These are phyloP conservation scores for Alethe castanea DNA, from an alignment of 2,113 vertebrate genomes.

Conservation along the genomic window DNA sequence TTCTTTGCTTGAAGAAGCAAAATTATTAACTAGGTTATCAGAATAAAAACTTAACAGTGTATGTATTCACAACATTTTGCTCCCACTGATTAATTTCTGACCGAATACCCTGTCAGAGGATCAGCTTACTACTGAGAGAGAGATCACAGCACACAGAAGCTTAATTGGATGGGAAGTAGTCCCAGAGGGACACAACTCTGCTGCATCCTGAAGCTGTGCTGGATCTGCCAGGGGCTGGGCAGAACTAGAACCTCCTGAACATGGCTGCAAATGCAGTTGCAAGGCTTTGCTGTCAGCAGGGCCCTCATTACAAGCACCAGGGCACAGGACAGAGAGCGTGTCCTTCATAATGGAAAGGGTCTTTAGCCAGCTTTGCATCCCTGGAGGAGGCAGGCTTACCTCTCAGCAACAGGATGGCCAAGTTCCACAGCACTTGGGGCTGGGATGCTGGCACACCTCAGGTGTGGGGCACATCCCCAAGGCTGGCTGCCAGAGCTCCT, in stretches of 20 bases:
- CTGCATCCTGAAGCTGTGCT: background rate
- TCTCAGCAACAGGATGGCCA: background rate
- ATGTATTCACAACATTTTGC: background rate
- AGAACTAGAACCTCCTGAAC: fast-evolving
- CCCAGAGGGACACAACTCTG: background rate
- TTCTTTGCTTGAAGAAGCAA: background rate
- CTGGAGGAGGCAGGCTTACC: background rate
- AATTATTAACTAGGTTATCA: slow-evolving; percentile 10
- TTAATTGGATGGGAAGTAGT: background rate
- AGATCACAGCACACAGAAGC: background rate
- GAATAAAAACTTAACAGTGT: slow-evolving; percentile 9
- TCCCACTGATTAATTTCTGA: slow-evolving; percentile 21
- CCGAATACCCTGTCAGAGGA: background rate
- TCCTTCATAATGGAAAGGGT: background rate
- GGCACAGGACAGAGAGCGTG: fast-evolving
- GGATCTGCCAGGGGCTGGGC: background rate
- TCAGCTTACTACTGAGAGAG: background rate
- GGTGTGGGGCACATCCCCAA: background rate
- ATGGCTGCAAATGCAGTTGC: background rate
- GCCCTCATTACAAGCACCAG: background rate
- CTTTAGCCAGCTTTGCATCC: background rate
- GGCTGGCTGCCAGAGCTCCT: background rate
- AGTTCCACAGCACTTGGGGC: background rate
- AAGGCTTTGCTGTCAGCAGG: background rate
- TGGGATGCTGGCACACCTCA: background rate